These are phyloP conservation scores for Botrylloides violaceus DNA, from an alignment of 23 tunicate genomes.

Conservation along the genomic window DNA sequence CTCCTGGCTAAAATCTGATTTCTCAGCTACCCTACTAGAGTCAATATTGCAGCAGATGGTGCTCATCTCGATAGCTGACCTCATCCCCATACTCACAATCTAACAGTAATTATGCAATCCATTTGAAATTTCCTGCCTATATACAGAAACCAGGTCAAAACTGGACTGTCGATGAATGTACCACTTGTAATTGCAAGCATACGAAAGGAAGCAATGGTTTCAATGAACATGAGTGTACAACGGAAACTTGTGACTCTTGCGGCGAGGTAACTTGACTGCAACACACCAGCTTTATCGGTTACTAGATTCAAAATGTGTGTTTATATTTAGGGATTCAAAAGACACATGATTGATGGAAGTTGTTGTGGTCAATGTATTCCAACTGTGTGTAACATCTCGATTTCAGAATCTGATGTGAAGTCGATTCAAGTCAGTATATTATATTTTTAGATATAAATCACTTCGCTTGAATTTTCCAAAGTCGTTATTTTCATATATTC, in stretches of 20 bases:
- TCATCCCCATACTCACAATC: too few species aligned
- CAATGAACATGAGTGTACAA: constrained; percentile 20
- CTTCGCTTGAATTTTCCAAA: too few species aligned
- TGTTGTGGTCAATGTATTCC: constrained; percentile 56
- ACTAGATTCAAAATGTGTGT: not conserved
- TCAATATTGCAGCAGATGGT: too few species aligned
- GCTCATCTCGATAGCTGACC: too few species aligned
- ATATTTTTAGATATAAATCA: too few species aligned
- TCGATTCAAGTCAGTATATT: too few species aligned
- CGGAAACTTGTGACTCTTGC: constrained; percentile 6
- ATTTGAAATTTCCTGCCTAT: not conserved
- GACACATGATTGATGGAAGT: constrained; percentile 1
- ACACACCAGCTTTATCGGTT: not conserved
- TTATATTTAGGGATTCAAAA: constrained; percentile 23
- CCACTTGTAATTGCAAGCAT: constrained; percentile 23
- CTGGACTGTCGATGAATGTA: constrained; percentile 28
- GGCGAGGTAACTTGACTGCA: not conserved
- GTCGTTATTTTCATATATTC: too few species aligned
- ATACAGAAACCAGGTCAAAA: constrained; percentile 9
- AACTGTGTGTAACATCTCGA: constrained; percentile 11
- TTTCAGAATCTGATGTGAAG: too few species aligned
- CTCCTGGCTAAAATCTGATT: too few species aligned
- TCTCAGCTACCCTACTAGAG: too few species aligned
- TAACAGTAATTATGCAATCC: too few species aligned
- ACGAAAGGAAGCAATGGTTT: constrained; percentile 34